Evolutionary conservation across 2,113 vertebrate species (phyloP).

Genomic region (Oenanthe oenanthe): DNA sequence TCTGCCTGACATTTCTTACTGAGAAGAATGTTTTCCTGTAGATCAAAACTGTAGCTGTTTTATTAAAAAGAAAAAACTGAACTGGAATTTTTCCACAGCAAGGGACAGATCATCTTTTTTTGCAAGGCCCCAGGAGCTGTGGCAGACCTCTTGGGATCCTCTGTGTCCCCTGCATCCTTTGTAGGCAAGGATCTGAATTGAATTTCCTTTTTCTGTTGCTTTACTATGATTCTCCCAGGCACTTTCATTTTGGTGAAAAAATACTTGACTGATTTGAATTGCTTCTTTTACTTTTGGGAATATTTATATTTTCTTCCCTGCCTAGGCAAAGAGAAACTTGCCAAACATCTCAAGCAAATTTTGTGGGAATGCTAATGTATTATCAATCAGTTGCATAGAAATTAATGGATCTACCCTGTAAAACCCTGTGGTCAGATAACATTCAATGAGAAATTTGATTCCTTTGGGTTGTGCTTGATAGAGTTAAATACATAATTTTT

Average conservation of each 20-base stretch:
- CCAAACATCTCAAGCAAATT: not conserved
- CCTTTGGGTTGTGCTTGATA: not conserved
- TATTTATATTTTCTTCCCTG: not conserved
- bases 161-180: not conserved
- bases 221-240: not conserved
- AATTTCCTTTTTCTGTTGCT: not conserved
- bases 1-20: not conserved
- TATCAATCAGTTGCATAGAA: not conserved
- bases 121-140: not conserved
- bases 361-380: not conserved
- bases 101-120: not conserved
- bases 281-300: not conserved
- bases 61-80: not conserved
- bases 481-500: not conserved
- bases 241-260: not conserved
- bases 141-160: not conserved
- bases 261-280: not conserved
- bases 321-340: not conserved
- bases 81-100: not conserved
- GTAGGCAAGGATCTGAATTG: not conserved
- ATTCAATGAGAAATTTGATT: not conserved
- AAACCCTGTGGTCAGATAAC: not conserved
- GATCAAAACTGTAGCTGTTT: not conserved
- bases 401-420: not conserved
- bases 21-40: not conserved